Evolutionary conservation across 2,113 vertebrate genomes (phyloP).

Genomic region (Oenanthe oenanthe): DNA sequence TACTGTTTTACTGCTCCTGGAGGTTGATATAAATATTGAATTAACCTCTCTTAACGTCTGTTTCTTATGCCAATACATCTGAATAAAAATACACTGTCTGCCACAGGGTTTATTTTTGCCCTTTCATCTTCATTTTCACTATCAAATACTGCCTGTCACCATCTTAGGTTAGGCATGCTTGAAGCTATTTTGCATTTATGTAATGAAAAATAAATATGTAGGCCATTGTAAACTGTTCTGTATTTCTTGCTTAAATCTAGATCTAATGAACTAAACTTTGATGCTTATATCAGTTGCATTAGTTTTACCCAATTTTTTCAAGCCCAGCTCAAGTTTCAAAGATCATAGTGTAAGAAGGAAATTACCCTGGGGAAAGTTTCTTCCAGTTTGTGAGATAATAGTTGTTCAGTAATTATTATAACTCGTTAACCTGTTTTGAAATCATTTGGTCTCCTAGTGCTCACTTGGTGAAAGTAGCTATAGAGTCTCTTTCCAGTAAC

Average conservation of each 20-base stretch:
- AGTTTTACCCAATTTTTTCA: neutral
- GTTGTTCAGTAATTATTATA: neutral
- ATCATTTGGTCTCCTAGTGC: neutral
- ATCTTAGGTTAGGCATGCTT: neutral
- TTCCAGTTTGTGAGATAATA: neutral
- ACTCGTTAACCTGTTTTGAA: constrained; percentile 28
- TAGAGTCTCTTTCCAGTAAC: neutral
- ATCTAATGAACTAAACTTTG: neutral
- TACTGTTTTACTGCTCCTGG: neutral
- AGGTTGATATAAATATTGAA: constrained; percentile 8
- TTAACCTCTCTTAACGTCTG: constrained; percentile 2
- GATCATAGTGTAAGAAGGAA: neutral
- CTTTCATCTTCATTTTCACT: neutral
- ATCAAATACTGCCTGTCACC: neutral
- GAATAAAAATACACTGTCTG: neutral
- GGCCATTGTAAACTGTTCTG: neutral
- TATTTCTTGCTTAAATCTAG: neutral
- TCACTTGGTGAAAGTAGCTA: neutral
- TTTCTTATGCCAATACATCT: neutral
- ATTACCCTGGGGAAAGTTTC: neutral
- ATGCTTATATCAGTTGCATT: neutral
- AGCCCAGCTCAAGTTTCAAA: neutral
- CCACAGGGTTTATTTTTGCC: neutral
- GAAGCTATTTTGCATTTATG: neutral
- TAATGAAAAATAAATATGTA: neutral